phyloP scores from a whole-genome alignment of 1,140 invertebrate genomes.

The Caerostris extrusa region DNA sequence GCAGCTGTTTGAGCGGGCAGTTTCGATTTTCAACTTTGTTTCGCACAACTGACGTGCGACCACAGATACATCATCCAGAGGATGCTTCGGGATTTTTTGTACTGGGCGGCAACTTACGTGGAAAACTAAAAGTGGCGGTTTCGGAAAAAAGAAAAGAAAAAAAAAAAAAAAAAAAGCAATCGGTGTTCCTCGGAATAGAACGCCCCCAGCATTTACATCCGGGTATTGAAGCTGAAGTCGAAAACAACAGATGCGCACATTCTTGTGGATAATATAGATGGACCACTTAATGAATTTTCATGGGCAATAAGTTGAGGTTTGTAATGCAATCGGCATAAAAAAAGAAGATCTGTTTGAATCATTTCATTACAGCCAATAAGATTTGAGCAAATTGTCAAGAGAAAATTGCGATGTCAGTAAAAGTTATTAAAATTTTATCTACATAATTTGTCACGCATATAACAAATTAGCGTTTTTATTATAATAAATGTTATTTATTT shows the following conservation, averaged over 20 bases:
- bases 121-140: conserved; percentile 48
- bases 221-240: background rate
- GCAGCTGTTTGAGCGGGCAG: conserved; percentile 36
- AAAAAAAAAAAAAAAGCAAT: conserved; percentile 6
- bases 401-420: too few species aligned
- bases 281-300: background rate
- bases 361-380: background rate
- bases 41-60: conserved; percentile 1
- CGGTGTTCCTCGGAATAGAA: conserved; percentile 35
- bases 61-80: conserved; percentile 54
- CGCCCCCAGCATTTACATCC: conserved; percentile 27
- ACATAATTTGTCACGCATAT: too few species aligned
- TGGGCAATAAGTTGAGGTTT: background rate
- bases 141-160: background rate
- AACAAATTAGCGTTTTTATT: too few species aligned
- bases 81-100: conserved; percentile 16
- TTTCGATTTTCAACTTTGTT: conserved; percentile 33
- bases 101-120: conserved; percentile 34
- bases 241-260: conserved; percentile 9
- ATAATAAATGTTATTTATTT: too few species aligned
- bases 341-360: background rate
- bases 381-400: too few species aligned
- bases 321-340: background rate
- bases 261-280: background rate
- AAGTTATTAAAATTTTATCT: too few species aligned